These are phyloP conservation scores for Erpornis zantholeuca DNA, from an alignment of 2,113 vertebrate genomes.

Conservation along the genomic window DNA sequence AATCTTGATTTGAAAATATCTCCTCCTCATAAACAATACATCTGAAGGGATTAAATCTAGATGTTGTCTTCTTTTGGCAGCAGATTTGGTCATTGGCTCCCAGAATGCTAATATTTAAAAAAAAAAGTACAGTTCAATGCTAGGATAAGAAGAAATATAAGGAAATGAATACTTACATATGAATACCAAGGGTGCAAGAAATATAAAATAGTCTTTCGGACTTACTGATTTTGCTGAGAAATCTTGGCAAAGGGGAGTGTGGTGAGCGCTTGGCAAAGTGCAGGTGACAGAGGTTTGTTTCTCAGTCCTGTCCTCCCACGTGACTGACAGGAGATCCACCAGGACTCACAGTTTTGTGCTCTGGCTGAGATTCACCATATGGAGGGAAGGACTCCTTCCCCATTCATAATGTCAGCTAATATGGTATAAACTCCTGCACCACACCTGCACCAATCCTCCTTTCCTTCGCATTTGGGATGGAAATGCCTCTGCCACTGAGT, in stretches of 20 bases:
- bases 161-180: background rate
- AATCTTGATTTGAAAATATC: background rate
- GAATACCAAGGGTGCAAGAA: background rate
- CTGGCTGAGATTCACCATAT: background rate
- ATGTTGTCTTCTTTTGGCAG: background rate
- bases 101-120: background rate
- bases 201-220: background rate
- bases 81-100: background rate
- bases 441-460: background rate
- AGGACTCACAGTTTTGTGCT: background rate
- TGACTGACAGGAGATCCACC: background rate
- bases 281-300: background rate
- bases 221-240: background rate
- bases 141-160: background rate
- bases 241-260: rapidly evolving
- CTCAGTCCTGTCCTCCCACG: background rate
- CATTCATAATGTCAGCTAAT: background rate
- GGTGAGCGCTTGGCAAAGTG: background rate
- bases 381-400: background rate
- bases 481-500: background rate
- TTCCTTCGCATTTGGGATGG: background rate
- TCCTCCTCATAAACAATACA: background rate
- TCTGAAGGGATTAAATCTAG: background rate
- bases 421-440: background rate
- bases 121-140: background rate